Percentiles rank a stretch among this genome's conserved stretches.
These are phyloP conservation scores for Hofmannophila pseudospretella DNA, from an alignment of 2,888 invertebrate species.

Conservation along the genomic window DNA sequence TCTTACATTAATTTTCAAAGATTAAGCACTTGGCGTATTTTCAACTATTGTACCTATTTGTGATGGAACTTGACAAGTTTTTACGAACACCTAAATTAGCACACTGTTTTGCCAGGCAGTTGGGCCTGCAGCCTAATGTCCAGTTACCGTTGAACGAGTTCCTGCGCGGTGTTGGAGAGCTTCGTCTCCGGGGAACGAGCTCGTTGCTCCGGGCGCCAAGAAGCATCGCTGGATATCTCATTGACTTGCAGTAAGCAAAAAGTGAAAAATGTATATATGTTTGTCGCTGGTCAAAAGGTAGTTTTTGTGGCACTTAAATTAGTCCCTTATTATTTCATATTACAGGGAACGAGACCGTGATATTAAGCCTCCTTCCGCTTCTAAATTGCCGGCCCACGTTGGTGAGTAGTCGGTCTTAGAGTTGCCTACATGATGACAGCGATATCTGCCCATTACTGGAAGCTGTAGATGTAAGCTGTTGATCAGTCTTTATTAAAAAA, in stretches of 20 bases:
- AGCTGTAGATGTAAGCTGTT: no score
- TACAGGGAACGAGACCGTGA: slow-evolving; percentile 28
- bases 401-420: not conserved
- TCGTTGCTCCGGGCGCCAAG: slow-evolving; percentile 79
- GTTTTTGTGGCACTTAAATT: not conserved
- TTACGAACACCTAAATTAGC: no score
- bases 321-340: slow-evolving; percentile 3
- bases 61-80: no score
- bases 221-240: slow-evolving; percentile 43
- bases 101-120: slow-evolving; percentile 41
- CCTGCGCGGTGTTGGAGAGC: slow-evolving; percentile 80
- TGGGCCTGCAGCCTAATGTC: slow-evolving; percentile 47
- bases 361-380: not conserved
- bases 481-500: no score
- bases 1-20: no score
- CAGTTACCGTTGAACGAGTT: slow-evolving; percentile 65
- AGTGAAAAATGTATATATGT: no score
- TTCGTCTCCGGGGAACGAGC: slow-evolving; percentile 82
- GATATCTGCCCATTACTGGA: no score
- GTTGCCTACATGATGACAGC: no score
- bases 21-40: no score
- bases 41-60: no score
- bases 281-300: no score
- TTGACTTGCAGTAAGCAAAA: slow-evolving; percentile 52
- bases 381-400: not conserved